Evolutionary conservation across 1,140 invertebrate genomes (phyloP).

Genomic region (Dryas iulia): DNA sequence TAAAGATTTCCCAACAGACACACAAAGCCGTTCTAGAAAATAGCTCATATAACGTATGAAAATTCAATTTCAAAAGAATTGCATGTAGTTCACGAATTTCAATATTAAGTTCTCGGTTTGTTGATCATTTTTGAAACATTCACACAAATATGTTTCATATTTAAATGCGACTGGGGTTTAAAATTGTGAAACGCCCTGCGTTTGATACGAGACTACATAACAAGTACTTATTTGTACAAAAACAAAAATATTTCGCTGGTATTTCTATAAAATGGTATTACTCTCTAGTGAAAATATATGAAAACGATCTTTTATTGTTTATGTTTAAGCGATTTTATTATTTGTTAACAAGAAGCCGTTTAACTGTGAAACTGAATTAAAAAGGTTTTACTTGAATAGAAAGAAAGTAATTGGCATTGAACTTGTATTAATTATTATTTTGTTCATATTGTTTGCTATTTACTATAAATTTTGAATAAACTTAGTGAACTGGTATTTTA

Average conservation of each 20-base stretch:
- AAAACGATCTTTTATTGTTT: background rate
- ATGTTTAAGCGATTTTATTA: background rate
- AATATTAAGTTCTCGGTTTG: slow-evolving; percentile 6
- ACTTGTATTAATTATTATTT: background rate
- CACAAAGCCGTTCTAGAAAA: slow-evolving; percentile 35
- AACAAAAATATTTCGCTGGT: background rate
- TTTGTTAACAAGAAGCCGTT: background rate
- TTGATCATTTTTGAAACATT: background rate
- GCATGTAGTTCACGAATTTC: slow-evolving; percentile 18
- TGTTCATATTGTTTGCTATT: too few relatives aligned
- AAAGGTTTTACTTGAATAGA: background rate
- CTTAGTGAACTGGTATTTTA: too few relatives aligned
- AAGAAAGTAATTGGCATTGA: background rate
- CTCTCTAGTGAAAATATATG: background rate
- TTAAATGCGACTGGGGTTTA: background rate
- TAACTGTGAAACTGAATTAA: background rate
- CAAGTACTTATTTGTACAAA: background rate
- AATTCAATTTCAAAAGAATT: slow-evolving; percentile 30
- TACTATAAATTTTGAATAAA: too few relatives aligned
- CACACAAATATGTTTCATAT: background rate
- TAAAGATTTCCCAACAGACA: slow-evolving; percentile 56
- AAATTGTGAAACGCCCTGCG: background rate
- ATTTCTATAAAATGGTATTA: background rate
- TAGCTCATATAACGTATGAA: slow-evolving; percentile 38
- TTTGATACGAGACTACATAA: background rate